Evolutionary conservation across 1,140 invertebrate species (phyloP), one percentile per base, ranked within the genome.

Genomic region (Brachionus angularis): DNA sequence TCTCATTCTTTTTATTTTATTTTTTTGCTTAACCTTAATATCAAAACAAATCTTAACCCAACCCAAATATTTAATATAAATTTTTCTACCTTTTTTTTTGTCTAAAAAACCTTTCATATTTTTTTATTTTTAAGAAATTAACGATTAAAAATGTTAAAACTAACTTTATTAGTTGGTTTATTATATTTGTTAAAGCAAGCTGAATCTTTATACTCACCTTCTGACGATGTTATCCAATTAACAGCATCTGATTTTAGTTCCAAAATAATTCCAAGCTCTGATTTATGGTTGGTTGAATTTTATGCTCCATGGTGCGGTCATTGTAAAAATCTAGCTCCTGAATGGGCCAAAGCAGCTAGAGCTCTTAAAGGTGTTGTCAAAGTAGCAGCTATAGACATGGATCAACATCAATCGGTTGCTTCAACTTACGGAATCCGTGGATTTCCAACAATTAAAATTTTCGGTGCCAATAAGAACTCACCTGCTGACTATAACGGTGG

Each of bases 361-460:
- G 71, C 71, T 1, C 34, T 72, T 8, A 72, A 72, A 49, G 71
- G 71, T 25, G 50, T 72, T 18, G 71, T 72, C 16, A 72, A 72
- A 50, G 39, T 72, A 23, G 71, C 49, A 10, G 71, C 71, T 8
- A 50, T 72, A 21, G 55, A 72, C 29, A 61, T 61, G 46, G 55
- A 61, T 29, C 33, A 39, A 21, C 31, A 72, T n/a, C 53, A 61
- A 58, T 72, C 71, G 1, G 78, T 97, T 14, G 88, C 87, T 23
- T 84, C 86, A 23, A 87, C 88, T 77, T 97, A 88, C 84, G 87
- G 87, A 58, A 87, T 98, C 46, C 83, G 85, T 76, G 93, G 96
- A 64, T 98, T 96, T 79, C 96, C 96, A 18, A 96, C 94, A 0
- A 89, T 98, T 71, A 98, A 98, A 82, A 88, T 98, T 12, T 97